Conservation (phyloP, 2,797 vertebrate genomes). For the Geotrypetes seraphini region DNA sequence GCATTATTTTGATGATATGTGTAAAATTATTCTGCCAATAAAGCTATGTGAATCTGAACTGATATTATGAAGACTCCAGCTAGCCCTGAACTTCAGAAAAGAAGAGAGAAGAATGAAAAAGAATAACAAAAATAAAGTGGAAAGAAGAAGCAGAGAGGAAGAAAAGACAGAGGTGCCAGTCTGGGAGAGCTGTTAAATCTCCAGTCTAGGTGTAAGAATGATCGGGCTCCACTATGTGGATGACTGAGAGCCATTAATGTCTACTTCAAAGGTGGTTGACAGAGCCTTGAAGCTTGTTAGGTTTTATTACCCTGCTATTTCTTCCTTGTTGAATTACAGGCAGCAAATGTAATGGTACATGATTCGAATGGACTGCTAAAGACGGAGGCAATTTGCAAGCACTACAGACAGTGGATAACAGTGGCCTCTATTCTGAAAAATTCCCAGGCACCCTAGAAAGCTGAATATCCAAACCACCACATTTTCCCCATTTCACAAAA, state of each 20-base stretch:
- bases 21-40: too few relatives aligned
- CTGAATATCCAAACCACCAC: too few relatives aligned
- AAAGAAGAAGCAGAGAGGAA: conserved; percentile 45
- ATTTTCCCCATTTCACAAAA: too few relatives aligned
- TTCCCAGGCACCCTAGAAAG: too few relatives aligned
- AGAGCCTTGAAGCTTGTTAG: conserved; percentile 18
- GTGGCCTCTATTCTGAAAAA: too few relatives aligned
- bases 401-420: too few relatives aligned
- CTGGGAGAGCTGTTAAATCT: conserved; percentile 44
- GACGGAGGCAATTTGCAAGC: too few relatives aligned
- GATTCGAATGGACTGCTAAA: too few relatives aligned
- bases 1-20: too few relatives aligned
- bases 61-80: too few relatives aligned
- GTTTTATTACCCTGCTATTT: conserved; percentile 22
- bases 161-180: too few relatives aligned
- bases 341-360: background rate
- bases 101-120: background rate
- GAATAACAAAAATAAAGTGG: background rate
- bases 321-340: conserved; percentile 9
- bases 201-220: conserved; percentile 22
- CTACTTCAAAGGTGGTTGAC: conserved; percentile 37
- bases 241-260: conserved; percentile 45
- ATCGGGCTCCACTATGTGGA: conserved; percentile 19
- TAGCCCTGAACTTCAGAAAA: background rate
- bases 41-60: too few relatives aligned